A percentile compares a stretch with the other conserved stretches of the same genome.
Conservation (phyloP, 2,888 invertebrate species). For the Noctuana brunneofusca region DNA sequence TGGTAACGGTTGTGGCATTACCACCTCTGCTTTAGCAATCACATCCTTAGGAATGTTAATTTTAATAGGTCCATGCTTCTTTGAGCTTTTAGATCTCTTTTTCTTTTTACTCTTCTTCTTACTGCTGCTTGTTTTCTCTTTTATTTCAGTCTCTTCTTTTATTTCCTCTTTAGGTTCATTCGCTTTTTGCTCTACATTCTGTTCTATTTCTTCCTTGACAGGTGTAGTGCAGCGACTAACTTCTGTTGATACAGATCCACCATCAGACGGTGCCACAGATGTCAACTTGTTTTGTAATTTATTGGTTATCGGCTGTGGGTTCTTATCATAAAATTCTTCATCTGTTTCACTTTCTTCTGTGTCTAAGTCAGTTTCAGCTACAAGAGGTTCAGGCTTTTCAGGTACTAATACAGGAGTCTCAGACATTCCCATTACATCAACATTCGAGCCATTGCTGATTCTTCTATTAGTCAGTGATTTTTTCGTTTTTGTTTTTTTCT, state of each 20-base stretch:
- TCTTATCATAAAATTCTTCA: conserved; percentile 93
- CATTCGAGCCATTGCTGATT: conserved; percentile 77
- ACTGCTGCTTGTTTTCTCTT: conserved; percentile 76
- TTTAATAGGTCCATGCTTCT: conserved; percentile 80
- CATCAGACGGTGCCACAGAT: conserved; percentile 84
- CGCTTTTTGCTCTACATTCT: conserved; percentile 53
- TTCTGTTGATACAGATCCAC: conserved; percentile 82
- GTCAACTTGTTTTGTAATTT: conserved; percentile 88
- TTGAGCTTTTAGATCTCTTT: conserved; percentile 77
- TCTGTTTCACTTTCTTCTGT: conserved; percentile 93
- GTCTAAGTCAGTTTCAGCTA: conserved; percentile 92
- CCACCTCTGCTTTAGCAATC: conserved; percentile 60
- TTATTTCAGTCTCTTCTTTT: conserved; percentile 72
- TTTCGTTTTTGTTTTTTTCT: conserved; percentile 73
- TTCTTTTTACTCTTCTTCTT: conserved; percentile 88
- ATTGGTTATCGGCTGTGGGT: conserved; percentile 89
- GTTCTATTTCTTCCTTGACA: conserved; percentile 65
- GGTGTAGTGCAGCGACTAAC: conserved; percentile 86
- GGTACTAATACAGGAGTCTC: conserved; percentile 73
- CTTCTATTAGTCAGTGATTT: conserved; percentile 65
- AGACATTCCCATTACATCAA: conserved; percentile 79
- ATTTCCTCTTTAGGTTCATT: conserved; percentile 59
- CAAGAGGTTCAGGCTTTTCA: conserved; percentile 82
- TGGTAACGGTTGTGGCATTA: conserved; percentile 50
- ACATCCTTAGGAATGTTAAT: conserved; percentile 84